Evolutionary conservation across 2,113 vertebrate species (phyloP).

Genomic region (Andinoacara biseriatus): DNA sequence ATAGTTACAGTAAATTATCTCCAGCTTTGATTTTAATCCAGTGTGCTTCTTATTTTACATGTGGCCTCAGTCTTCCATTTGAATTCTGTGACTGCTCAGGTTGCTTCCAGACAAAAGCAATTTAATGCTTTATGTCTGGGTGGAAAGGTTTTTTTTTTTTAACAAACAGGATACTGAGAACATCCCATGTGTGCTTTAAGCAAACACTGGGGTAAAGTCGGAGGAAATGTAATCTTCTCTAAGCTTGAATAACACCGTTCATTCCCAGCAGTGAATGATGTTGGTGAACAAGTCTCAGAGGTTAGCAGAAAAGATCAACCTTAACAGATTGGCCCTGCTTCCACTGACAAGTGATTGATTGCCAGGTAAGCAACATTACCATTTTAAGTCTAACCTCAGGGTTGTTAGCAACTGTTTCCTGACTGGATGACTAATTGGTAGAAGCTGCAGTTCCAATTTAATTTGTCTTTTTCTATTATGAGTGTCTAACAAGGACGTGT

Average conservation of each 20-base stretch:
- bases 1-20: neutral
- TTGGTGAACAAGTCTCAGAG: constrained; percentile 37
- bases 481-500: constrained; percentile 19
- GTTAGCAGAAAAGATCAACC: constrained; percentile 35
- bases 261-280: constrained; percentile 51
- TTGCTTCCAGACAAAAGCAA: constrained; percentile 27
- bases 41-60: neutral
- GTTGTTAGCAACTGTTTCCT: constrained; percentile 45
- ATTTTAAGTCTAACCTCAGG: constrained; percentile 55
- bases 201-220: constrained; percentile 15
- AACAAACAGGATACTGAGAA: constrained; percentile 21
- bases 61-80: neutral
- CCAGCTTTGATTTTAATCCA: constrained; percentile 1
- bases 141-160: constrained; percentile 1
- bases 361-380: constrained; percentile 65
- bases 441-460: constrained; percentile 16
- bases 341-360: constrained; percentile 54
- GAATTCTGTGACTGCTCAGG: neutral
- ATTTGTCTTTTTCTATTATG: constrained; percentile 12
- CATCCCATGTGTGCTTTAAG: constrained; percentile 12
- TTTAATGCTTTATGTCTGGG: constrained; percentile 1
- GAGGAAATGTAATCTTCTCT: constrained; percentile 45
- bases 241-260: constrained; percentile 24
- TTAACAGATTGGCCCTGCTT: constrained; percentile 41
- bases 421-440: constrained; percentile 51